Conservation (phyloP, 2,888 invertebrate species). For the Drosophila recens region DNA sequence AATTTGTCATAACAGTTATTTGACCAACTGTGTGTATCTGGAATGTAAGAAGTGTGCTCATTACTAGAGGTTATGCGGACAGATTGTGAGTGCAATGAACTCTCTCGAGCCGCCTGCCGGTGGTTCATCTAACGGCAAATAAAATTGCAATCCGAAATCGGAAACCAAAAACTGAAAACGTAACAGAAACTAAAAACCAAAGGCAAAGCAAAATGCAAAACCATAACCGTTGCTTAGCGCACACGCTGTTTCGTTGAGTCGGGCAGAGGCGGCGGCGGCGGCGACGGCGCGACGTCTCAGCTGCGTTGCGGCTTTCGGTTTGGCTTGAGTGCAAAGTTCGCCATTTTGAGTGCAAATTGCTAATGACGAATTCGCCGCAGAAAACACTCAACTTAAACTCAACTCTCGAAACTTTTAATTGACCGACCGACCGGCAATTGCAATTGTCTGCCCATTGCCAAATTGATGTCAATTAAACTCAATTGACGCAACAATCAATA, state of each 20-base stretch:
- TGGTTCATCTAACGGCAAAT: constrained; percentile 52
- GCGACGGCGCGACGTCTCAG: constrained; percentile 12
- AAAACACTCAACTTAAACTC: constrained; percentile 22
- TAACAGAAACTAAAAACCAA: constrained; percentile 35
- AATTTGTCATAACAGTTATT: background rate
- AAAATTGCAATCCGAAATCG: constrained; percentile 53
- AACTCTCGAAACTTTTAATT: constrained; percentile 63
- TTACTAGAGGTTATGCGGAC: background rate
- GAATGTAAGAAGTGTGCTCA: background rate
- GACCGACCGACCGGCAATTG: constrained; percentile 55
- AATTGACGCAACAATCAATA: constrained; percentile 70
- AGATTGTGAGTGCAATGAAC: constrained; percentile 64
- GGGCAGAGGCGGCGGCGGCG: constrained; percentile 11
- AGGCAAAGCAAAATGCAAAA: constrained; percentile 17
- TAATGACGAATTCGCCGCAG: constrained; percentile 58
- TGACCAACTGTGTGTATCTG: background rate
- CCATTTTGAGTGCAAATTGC: constrained; percentile 67
- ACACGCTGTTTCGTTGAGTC: constrained; percentile 3
- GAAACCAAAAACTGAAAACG: constrained; percentile 25
- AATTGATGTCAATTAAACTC: constrained; percentile 79
- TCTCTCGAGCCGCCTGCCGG: constrained; percentile 19
- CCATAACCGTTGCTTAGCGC: constrained; percentile 61
- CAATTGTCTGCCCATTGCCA: constrained; percentile 53
- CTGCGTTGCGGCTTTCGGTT: constrained; percentile 11
- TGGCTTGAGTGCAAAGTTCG: constrained; percentile 61